Conservation (phyloP, 2,113 vertebrate species). For the Herpetotheres cachinnans region DNA sequence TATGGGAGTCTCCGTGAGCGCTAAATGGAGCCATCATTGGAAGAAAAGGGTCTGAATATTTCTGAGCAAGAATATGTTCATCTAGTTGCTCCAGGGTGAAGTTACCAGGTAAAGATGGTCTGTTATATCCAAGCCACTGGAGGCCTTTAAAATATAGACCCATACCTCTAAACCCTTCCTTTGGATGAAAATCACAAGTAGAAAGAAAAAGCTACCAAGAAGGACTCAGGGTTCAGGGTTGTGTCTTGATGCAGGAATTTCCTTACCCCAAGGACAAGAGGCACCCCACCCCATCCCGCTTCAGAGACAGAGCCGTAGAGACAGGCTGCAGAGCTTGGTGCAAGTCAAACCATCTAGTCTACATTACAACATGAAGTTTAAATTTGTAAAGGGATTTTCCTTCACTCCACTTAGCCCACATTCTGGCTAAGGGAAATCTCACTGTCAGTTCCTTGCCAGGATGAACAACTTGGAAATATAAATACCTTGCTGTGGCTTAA, state of each 20-base stretch:
- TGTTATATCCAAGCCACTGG: background rate
- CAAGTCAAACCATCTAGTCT: background rate
- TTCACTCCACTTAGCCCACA: background rate
- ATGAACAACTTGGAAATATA: background rate
- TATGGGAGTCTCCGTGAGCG: slow-evolving; percentile 23
- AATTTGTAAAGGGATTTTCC: background rate
- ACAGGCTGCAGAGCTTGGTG: background rate
- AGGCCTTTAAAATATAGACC: background rate
- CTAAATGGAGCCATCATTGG: background rate
- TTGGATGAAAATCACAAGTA: background rate
- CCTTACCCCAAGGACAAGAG: background rate
- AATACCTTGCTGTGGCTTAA: background rate
- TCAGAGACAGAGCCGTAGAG: background rate
- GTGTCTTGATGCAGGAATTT: background rate
- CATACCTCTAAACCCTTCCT: background rate
- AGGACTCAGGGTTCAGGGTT: background rate
- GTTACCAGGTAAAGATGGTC: background rate
- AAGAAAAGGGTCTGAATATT: background rate
- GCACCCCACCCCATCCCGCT: background rate
- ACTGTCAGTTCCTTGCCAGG: background rate
- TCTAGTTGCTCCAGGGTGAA: background rate
- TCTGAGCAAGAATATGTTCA: background rate
- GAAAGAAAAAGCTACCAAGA: background rate
- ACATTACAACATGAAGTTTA: background rate
- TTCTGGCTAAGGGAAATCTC: background rate